These are phyloP conservation scores for Eriocheir sinensis DNA, from an alignment of 1,140 invertebrate species.

Conservation along the genomic window DNA sequence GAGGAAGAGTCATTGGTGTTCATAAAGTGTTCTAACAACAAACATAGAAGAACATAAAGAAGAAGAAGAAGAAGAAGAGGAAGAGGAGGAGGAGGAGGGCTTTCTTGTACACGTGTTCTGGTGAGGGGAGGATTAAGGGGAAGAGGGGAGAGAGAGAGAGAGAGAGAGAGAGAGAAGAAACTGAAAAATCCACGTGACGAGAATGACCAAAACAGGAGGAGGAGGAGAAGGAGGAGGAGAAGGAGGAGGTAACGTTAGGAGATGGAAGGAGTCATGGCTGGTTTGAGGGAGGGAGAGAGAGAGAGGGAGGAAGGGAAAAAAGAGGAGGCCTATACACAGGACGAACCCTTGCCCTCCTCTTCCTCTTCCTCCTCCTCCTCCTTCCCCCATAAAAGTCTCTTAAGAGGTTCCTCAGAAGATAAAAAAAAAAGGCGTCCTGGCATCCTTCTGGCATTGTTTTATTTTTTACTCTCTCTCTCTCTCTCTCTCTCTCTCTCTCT, in stretches of 20 bases:
- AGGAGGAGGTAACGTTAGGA: slow-evolving; percentile 9
- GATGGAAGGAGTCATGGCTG: not conserved
- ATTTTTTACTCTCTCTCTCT: slow-evolving; percentile 1
- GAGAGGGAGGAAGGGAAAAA: not conserved
- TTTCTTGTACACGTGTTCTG: too few species aligned
- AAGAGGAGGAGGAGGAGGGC: not conserved
- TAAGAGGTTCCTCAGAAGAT: too few species aligned
- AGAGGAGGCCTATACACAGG: not conserved
- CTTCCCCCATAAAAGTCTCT: not conserved
- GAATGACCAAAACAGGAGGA: not conserved
- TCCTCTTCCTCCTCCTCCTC: not conserved
- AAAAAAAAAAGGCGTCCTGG: not conserved
- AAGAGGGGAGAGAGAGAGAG: not conserved
- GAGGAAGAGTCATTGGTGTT: too few species aligned
- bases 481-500: slow-evolving; percentile 22
- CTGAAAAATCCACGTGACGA: too few species aligned
- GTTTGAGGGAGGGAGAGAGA: not conserved
- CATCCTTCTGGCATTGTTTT: not conserved
- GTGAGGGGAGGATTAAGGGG: too few species aligned
- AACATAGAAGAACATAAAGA: too few species aligned
- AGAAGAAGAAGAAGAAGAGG: too few species aligned
- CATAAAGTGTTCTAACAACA: too few species aligned
- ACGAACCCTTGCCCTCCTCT: not conserved
- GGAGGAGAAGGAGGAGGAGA: not conserved
- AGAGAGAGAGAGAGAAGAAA: not conserved